Conservation (phyloP, 1,140 invertebrate genomes). For the Argopecten irradians region DNA sequence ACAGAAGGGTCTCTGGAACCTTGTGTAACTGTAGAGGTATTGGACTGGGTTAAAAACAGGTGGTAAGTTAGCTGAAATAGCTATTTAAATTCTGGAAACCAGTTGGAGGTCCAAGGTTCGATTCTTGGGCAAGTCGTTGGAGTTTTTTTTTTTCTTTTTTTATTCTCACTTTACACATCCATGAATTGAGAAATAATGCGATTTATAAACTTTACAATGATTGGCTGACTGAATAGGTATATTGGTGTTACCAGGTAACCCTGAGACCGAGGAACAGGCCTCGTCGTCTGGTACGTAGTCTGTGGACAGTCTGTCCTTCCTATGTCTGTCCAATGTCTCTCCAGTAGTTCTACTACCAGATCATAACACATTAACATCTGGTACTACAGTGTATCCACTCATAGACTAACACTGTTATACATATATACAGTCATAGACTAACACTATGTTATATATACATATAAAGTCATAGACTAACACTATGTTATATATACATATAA, state of each 20-base stretch:
- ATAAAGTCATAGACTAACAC: background rate
- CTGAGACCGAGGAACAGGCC: background rate
- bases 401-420: background rate
- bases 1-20: no score
- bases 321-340: background rate
- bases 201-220: no score
- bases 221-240: no score
- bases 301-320: conserved; percentile 3
- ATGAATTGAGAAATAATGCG: no score
- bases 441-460: background rate
- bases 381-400: background rate
- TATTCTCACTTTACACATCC: no score
- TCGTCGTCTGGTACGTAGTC: conserved; percentile 8
- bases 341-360: conserved; percentile 15
- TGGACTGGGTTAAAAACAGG: no score
- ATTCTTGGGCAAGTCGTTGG: no score
- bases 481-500: background rate
- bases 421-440: background rate
- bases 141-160: no score
- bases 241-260: conserved; percentile 1
- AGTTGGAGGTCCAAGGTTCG: no score
- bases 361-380: background rate
- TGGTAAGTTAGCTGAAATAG: no score
- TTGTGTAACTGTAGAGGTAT: no score
- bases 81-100: no score